Percentiles rank a stretch among this genome's conserved stretches.
These are phyloP conservation scores for Pseudomyrmex concolor DNA, from an alignment of 1,140 invertebrate species.

Conservation along the genomic window DNA sequence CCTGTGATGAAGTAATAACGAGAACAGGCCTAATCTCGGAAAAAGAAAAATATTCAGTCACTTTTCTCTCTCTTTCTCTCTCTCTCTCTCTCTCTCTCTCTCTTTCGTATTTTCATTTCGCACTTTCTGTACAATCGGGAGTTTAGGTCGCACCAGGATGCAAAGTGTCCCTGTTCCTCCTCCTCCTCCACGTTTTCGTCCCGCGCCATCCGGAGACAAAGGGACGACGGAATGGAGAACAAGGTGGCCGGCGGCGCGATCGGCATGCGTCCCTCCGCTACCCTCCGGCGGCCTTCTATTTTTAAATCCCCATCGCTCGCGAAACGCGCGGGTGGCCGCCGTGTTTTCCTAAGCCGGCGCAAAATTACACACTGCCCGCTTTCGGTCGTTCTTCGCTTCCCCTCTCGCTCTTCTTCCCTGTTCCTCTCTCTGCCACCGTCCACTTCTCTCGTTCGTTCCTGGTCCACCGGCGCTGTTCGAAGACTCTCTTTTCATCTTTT, in stretches of 20 bases:
- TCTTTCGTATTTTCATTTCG: constrained; percentile 28
- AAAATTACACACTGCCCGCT: constrained; percentile 85
- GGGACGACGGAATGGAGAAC: constrained; percentile 70
- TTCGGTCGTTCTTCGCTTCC: constrained; percentile 65
- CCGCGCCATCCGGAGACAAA: constrained; percentile 67
- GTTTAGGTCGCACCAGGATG: constrained; percentile 48
- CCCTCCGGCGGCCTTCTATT: constrained; percentile 78
- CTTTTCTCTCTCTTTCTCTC: not conserved
- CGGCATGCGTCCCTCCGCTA: constrained; percentile 68
- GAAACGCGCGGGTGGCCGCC: constrained; percentile 85
- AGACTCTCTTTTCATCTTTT: constrained; percentile 47
- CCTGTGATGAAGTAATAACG: not conserved
- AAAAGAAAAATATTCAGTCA: not conserved
- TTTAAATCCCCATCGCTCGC: constrained; percentile 82
- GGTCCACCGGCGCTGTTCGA: constrained; percentile 16
- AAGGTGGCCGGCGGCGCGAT: constrained; percentile 71
- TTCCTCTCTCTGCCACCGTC: not conserved
- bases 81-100: constrained; percentile 2
- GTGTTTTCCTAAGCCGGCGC: constrained; percentile 86
- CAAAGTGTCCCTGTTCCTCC: constrained; percentile 62
- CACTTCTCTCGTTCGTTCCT: constrained; percentile 30
- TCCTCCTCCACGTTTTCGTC: constrained; percentile 42
- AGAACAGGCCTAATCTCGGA: not conserved
- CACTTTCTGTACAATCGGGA: constrained; percentile 37
- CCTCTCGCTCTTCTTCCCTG: constrained; percentile 33